Evolutionary conservation across 2,113 vertebrate species (phyloP).

Genomic region (Pyxicephalus adspersus): DNA sequence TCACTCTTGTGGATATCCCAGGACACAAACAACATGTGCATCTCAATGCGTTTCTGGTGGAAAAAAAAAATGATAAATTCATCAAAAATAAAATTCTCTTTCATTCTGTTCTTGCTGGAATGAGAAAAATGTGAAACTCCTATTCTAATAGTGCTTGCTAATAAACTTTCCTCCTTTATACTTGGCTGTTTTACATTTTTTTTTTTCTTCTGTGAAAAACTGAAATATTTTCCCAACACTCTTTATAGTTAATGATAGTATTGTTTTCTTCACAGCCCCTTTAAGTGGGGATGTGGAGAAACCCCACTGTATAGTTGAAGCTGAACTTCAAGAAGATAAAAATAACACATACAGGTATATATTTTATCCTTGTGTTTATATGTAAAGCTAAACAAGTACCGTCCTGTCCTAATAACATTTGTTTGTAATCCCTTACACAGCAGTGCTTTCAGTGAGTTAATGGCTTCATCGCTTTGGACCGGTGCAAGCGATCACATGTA

Average conservation of each 20-base stretch:
- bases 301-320: no score
- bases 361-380: no score
- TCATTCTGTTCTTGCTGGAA: conserved; percentile 6
- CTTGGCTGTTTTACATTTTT: neutral
- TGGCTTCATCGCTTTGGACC: no score
- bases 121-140: neutral
- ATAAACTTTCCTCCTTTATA: neutral
- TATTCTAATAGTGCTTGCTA: neutral
- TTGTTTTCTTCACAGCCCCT: no score
- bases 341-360: no score
- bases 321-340: no score
- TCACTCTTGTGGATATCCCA: conserved; percentile 37
- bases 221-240: neutral
- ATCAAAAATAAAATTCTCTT: conserved; percentile 32
- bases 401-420: no score
- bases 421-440: no score
- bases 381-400: no score
- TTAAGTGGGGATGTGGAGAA: no score
- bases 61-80: conserved; percentile 25
- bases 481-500: no score
- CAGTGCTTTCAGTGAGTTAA: no score
- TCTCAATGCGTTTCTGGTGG: conserved; percentile 20
- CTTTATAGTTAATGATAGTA: neutral
- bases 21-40: conserved; percentile 19
- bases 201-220: neutral